phyloP scores from a whole-genome alignment of 1,140 invertebrate species.

The Aphelinus atriplicis region DNA sequence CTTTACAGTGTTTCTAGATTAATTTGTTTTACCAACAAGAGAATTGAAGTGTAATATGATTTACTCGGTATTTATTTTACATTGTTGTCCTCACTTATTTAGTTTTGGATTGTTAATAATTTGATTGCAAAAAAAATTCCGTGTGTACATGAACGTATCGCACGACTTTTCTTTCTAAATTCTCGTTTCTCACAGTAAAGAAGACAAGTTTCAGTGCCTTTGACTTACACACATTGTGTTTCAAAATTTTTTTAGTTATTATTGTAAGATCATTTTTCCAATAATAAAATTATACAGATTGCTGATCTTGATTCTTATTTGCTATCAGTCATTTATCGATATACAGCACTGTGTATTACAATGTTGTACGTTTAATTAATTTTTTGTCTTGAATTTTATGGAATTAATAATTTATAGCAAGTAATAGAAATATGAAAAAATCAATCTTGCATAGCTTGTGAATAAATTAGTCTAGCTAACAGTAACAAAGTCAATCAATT shows the following conservation, averaged over 20 bases:
- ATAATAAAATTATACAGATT: slow-evolving; percentile 47
- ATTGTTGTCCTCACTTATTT: slow-evolving; percentile 41
- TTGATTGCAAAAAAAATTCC: slow-evolving; percentile 33
- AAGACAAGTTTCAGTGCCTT: slow-evolving; percentile 9
- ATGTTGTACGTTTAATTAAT: slow-evolving; percentile 35
- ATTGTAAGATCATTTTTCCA: slow-evolving; percentile 17
- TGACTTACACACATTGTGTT: slow-evolving; percentile 32
- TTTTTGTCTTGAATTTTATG: slow-evolving; percentile 40
- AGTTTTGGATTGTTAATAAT: slow-evolving; percentile 35
- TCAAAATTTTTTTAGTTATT: slow-evolving; percentile 29
- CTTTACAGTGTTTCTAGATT: slow-evolving; percentile 35
- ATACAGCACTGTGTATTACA: slow-evolving; percentile 50
- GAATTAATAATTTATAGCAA: slow-evolving; percentile 43
- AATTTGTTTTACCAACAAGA: slow-evolving; percentile 28
- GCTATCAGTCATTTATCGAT: slow-evolving; percentile 64
- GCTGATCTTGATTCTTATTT: slow-evolving; percentile 60
- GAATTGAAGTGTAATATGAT: slow-evolving; percentile 17
- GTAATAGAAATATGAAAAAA: slow-evolving; percentile 59
- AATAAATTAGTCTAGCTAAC: slow-evolving; percentile 59
- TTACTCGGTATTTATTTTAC: slow-evolving; percentile 43
- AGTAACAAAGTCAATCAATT: slow-evolving; percentile 52
- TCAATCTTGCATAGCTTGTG: slow-evolving; percentile 54
- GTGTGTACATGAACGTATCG: slow-evolving; percentile 2
- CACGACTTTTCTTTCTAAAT: background rate
- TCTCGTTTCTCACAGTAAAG: slow-evolving; percentile 10